Evolutionary conservation across 2,113 vertebrate species (phyloP), one percentile per base, ranked within the genome.

Genomic region (Tragelaphus strepsiceros): DNA sequence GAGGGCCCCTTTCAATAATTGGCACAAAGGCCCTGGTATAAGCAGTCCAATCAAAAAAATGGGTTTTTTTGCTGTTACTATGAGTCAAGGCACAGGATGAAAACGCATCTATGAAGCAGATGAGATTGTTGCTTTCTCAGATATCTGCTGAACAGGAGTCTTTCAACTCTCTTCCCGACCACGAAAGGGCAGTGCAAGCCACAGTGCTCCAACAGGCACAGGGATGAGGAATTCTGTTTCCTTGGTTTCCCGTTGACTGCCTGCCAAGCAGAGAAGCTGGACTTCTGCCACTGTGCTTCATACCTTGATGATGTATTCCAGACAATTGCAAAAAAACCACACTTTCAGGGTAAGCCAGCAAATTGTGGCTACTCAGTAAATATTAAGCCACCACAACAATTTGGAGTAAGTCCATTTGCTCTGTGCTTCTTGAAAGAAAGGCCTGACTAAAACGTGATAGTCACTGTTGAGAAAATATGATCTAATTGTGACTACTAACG

Each of bases 271-370:
- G 16, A 24, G 32, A 59, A 64, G 46, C 86, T 97, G 95, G 93
- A 58, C 53, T 87, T 93, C 12, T 67, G 96, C 94, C 91, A 96
- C 49, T 6, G 30, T 13, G 6, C 80, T 90, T 96, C 90, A 49
- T 59, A 88, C 58, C 94, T 85, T 30, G 85, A 64, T 64, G 93
- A 87, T 88, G 58, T 35, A 81, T 62, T 97, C 95, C 19, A 77
- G 89, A 92, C 83, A 62, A 91, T 3, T 80, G 67, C 59, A 46
- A 87, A 94, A 97, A 97, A 94, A 62, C 92, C 98, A 58, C 88
- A 77, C 93, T 95, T 93, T 91, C 85, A 46, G 91, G 77, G 88
- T 93, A 95, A 74, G 88, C 61, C 86, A 46, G 92, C 88, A 86
- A 84, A 61, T 22, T 74, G 86, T 49, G 93, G 93, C 77, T 59